Conservation (phyloP, 2,888 invertebrate species). For the Cheiracanthium punctorium region DNA sequence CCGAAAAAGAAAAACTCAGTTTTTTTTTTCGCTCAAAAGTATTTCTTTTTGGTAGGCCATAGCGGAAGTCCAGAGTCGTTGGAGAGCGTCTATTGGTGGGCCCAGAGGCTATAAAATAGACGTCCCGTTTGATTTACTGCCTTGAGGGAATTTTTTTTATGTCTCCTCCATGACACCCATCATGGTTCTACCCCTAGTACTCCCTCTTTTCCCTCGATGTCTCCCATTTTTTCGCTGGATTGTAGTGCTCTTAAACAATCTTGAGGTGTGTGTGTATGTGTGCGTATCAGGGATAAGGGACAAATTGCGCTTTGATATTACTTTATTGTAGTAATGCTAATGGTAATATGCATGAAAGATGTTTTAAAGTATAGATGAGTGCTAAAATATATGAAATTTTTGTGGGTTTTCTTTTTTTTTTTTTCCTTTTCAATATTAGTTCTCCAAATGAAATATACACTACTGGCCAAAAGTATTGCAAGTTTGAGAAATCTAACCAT, state of each 20-base stretch:
- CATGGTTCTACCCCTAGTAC: conserved; percentile 20
- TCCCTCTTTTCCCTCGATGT: neutral
- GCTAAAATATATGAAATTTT: too few species aligned
- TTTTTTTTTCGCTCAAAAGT: conserved; percentile 39
- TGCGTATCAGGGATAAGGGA: neutral
- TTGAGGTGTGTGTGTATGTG: neutral
- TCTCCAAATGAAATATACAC: too few species aligned
- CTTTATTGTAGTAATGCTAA: neutral
- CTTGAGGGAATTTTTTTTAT: conserved; percentile 59
- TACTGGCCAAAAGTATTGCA: too few species aligned
- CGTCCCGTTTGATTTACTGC: conserved; percentile 62
- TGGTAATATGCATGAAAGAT: too few species aligned
- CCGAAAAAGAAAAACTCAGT: conserved; percentile 12
- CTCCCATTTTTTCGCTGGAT: conserved; percentile 8
- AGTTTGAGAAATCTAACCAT: too few species aligned
- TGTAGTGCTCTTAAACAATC: conserved; percentile 18
- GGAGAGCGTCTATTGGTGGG: conserved; percentile 41
- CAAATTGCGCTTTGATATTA: neutral
- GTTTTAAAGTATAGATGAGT: too few species aligned
- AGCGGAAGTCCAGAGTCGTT: conserved; percentile 61
- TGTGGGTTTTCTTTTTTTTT: too few species aligned
- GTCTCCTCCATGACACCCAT: conserved; percentile 65
- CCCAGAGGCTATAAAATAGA: conserved; percentile 64
- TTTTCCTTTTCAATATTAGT: too few species aligned
- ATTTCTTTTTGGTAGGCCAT: conserved; percentile 46